Base-by-base conservation (phyloP, 1,140 invertebrate genomes). In the Amphibalanus amphitrite region DNA sequence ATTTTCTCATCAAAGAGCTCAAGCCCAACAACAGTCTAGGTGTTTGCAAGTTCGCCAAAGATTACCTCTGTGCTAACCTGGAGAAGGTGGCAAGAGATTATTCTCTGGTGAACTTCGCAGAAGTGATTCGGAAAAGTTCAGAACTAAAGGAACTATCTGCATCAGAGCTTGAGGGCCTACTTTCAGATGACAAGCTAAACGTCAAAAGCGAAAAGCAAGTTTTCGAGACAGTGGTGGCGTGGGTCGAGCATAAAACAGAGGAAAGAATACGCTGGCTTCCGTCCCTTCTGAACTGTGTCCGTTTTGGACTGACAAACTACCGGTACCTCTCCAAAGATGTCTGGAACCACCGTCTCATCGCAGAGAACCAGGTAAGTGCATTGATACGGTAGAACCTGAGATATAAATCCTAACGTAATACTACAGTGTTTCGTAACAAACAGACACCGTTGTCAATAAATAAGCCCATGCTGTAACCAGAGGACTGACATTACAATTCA, bases 101-200 rank as follows among this genome's bases (percentile, higher is more conserved):
- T 23, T 59, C 47, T 1, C 20, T 59, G 23, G 47, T 59, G 1
- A 59, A 59, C 47, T 59, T 59, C 23, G 10, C 47, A 17, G 47
- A 59, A 59, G 47, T 59, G 47, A 59, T 59, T 20, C 47, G 20
- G 17, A 59, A 59, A 23, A 59, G 47, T 20, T 13, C 47, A 59
- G 47, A 59, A 23, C 47, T 59, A 1, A 59, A 59, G 23, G 47
- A 59, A 20, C 10, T 59, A 20, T 59, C 47, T 59, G 47, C 47
- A 17, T 13, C 47, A 3, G 47, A 59, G 74, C 76, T 87, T 33
- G 79, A 82, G 73, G 80, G 83, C 69, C 80, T 87, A 71, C 77
- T 87, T 68, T 77, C 78, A 65, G 83, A 85, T 74, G 86, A 91
- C 77, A 84, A 88, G 75, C 79, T 92, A 1, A 91, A 91, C 78